These are phyloP conservation scores for Rachycentron canadum DNA, from an alignment of 2,797 vertebrate species.

Conservation along the genomic window DNA sequence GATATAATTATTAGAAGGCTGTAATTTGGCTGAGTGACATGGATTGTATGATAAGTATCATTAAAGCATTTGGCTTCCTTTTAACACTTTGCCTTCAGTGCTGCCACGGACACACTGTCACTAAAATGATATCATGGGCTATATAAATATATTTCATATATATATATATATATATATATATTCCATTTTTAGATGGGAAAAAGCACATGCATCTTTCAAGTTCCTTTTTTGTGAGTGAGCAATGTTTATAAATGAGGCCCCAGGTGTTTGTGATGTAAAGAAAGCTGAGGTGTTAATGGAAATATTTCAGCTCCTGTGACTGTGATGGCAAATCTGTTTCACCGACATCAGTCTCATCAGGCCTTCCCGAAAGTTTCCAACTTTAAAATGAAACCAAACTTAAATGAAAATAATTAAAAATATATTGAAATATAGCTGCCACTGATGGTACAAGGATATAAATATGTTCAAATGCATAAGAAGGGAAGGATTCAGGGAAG, in stretches of 20 bases:
- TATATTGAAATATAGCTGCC: not conserved
- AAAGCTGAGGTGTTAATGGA: slow-evolving; percentile 47
- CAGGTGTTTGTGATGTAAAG: slow-evolving; percentile 61
- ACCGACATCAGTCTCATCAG: slow-evolving; percentile 2
- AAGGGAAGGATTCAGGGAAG: not conserved
- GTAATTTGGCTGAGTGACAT: slow-evolving; percentile 67
- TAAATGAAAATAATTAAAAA: not conserved
- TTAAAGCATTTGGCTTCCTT: slow-evolving; percentile 58
- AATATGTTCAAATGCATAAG: not conserved
- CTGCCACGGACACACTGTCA: slow-evolving; percentile 12
- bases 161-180: slow-evolving; percentile 7
- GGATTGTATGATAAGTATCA: slow-evolving; percentile 61
- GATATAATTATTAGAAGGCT: slow-evolving; percentile 68
- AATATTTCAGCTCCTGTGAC: slow-evolving; percentile 43
- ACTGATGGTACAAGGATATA: not conserved
- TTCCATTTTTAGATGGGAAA: slow-evolving; percentile 21
- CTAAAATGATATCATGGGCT: not conserved
- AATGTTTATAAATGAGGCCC: slow-evolving; percentile 74
- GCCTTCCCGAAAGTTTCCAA: slow-evolving; percentile 8
- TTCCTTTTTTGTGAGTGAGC: slow-evolving; percentile 24
- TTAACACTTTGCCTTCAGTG: slow-evolving; percentile 30
- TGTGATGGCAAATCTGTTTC: slow-evolving; percentile 17
- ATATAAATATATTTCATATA: not conserved
- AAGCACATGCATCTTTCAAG: slow-evolving; percentile 13
- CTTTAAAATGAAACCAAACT: not conserved